Conservation (phyloP, 1,140 invertebrate genomes). For the Brachionus koreanus region DNA sequence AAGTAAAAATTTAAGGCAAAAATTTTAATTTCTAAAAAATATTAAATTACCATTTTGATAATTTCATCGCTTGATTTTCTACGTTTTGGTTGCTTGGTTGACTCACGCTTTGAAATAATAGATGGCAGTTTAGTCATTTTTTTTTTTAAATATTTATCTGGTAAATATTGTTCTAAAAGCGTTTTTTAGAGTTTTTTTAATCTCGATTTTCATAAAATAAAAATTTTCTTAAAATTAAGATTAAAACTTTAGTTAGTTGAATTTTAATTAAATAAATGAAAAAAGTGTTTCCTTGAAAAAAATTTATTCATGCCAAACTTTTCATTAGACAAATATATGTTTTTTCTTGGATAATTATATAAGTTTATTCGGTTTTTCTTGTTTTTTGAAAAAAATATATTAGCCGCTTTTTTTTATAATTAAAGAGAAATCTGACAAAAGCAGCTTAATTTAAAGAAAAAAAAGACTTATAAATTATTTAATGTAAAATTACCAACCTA, state of each 20-base stretch:
- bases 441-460: background rate
- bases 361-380: background rate
- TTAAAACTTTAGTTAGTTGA: background rate
- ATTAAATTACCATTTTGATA: background rate
- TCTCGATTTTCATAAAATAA: background rate
- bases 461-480: background rate
- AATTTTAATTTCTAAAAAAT: background rate
- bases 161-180: background rate
- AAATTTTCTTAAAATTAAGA: background rate
- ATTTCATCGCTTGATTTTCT: background rate
- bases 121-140: background rate
- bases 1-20: background rate
- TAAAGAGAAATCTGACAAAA: background rate
- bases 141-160: background rate
- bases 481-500: background rate
- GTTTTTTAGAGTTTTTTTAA: background rate
- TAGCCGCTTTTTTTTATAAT: background rate
- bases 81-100: background rate
- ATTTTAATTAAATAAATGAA: background rate
- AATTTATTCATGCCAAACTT: background rate
- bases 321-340: background rate
- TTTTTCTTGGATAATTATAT: background rate
- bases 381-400: background rate
- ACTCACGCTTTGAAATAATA: background rate
- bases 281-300: background rate